Evolutionary conservation across 2,113 vertebrate species (phyloP), one percentile per base, ranked within the genome.

Genomic region (Gymnobelideus leadbeateri): DNA sequence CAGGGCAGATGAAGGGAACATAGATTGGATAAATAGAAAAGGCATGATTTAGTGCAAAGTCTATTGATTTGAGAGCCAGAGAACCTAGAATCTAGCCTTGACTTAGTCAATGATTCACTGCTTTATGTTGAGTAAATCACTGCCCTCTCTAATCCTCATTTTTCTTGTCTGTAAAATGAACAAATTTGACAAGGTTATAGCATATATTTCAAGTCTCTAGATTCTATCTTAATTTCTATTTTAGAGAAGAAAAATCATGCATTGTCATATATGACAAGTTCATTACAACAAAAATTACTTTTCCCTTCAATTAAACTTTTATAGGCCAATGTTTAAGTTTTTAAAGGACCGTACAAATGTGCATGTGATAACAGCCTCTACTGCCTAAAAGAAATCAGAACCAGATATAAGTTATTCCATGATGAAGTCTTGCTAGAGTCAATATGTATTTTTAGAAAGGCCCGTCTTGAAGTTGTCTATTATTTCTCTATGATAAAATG

Each of bases 101-200:
- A 84, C 68, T 43, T 43, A 84, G 55, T 51, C 24, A 28, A 28
- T 53, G 12, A 23, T 19, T 92, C 37, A 4, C 53, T 77, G 43
- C 21, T 7, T 55, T 50, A 94, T 28, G 89, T 68, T 95, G 49
- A 95, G 31, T 47, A 94, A 91, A 46, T 24, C 37, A 16, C 54
- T 49, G 90, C 77, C 21, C 6, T 68, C 57, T 89, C 51, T 50
- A 51, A 49, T 84, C 47, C 90, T 97, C 8, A 0, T 25, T 95
- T 92, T 95, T 92, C 93, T 96, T 50, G 8, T 91, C 51, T 57
- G 47, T 55, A 47, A 96, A 94, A 55, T 61, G 24, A 46, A 24
- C 91, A 93, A 51, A 92, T 43, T 84, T 84, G 68, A 84, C n/a
- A n/a, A 16, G 16, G 37, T 77, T 77, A n/a, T 37, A 37, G 28